These are phyloP conservation scores for Hipposideros larvatus DNA, from an alignment of 2,797 vertebrate genomes.

Conservation along the genomic window DNA sequence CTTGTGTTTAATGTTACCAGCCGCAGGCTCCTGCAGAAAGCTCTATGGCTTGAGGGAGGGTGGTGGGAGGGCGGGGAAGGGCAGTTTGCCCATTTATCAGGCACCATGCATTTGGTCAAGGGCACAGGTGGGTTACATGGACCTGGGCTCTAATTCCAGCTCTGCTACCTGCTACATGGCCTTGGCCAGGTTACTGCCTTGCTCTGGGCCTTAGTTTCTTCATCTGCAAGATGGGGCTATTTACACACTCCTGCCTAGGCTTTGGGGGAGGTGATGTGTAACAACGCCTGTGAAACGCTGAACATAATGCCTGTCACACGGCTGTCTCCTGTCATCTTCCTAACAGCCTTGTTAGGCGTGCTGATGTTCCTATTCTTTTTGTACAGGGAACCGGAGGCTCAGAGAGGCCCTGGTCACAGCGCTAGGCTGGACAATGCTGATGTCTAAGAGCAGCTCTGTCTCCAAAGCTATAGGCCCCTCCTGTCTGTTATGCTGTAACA, in stretches of 20 bases:
- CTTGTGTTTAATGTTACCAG: background rate
- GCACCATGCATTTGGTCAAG: background rate
- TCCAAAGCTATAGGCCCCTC: background rate
- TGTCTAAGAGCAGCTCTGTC: background rate
- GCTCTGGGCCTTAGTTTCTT: background rate
- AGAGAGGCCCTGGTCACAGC: background rate
- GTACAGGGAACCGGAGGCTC: background rate
- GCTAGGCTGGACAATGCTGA: background rate
- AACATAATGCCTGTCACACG: background rate
- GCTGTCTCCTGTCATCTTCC: background rate
- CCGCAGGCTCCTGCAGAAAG: background rate
- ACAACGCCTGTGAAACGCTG: background rate
- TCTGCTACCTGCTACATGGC: background rate
- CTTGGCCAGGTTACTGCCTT: background rate
- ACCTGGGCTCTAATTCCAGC: background rate
- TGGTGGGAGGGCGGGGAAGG: no score
- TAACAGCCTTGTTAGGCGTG: background rate
- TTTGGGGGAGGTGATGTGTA: background rate
- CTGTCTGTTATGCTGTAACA: fast-evolving
- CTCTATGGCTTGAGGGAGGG: background rate
- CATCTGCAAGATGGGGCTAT: background rate
- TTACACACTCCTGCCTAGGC: background rate
- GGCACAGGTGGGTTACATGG: background rate
- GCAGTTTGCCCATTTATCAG: no score
- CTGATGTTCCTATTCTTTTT: background rate